These are phyloP conservation scores for Sphaerophoria taeniata DNA, from an alignment of 2,888 invertebrate genomes.

Conservation along the genomic window DNA sequence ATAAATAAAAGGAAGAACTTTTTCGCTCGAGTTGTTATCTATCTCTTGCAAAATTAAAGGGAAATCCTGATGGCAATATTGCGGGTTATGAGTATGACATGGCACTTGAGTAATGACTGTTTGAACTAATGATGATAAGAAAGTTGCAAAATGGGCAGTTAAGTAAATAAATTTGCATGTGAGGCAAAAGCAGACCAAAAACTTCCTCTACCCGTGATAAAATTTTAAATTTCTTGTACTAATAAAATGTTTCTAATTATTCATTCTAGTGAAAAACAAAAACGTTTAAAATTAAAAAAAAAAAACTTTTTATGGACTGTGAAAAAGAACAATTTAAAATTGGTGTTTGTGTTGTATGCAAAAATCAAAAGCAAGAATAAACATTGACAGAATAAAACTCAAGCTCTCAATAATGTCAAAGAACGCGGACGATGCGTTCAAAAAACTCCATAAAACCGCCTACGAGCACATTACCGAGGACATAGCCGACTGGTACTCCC, in stretches of 20 bases:
- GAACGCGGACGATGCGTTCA: conserved; percentile 82
- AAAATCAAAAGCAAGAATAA: conserved; percentile 14
- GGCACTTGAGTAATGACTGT: conserved; percentile 16
- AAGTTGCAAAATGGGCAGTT: conserved; percentile 6
- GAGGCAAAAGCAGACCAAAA: neutral
- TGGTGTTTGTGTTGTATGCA: conserved; percentile 23
- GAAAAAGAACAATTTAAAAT: conserved; percentile 38
- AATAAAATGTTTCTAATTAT: neutral
- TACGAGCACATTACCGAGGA: conserved; percentile 80
- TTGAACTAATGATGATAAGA: conserved; percentile 16
- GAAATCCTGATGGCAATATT: conserved; percentile 24
- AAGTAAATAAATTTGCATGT: neutral
- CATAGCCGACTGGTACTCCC: conserved; percentile 82
- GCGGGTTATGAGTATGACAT: neutral
- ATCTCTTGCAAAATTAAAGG: neutral
- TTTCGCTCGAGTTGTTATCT: conserved; percentile 24
- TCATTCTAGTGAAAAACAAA: conserved; percentile 50
- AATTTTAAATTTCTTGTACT: neutral
- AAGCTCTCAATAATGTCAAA: conserved; percentile 79
- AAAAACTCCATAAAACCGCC: conserved; percentile 80
- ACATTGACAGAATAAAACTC: neutral
- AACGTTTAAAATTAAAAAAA: neutral
- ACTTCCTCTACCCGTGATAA: neutral
- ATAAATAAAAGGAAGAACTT: conserved; percentile 21
- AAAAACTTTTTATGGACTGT: conserved; percentile 56